Evolutionary conservation across 2,113 vertebrate species (phyloP).

Genomic region (Papio anubis): DNA sequence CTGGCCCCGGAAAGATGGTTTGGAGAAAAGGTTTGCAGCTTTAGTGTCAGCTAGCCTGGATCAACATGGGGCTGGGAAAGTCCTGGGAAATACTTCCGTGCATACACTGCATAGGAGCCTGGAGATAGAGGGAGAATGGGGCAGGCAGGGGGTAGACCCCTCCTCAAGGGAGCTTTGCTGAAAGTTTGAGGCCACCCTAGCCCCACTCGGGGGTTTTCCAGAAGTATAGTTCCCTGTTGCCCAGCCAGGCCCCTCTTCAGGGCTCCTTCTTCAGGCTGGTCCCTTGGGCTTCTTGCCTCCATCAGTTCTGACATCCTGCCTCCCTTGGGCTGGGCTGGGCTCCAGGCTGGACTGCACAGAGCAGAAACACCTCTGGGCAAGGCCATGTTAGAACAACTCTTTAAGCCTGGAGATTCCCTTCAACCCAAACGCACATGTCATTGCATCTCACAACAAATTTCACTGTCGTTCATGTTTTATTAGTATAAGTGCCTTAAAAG

Average conservation of each 20-base stretch:
- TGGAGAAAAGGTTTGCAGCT: not conserved
- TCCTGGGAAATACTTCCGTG: not conserved
- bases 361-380: not conserved
- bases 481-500: slow-evolving; percentile 76
- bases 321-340: not conserved
- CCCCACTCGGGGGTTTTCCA: rapidly evolving
- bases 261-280: not conserved
- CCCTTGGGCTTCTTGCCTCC: not conserved
- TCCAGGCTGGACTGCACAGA: not conserved
- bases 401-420: not conserved
- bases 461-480: slow-evolving; percentile 66
- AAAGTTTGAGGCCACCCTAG: not conserved
- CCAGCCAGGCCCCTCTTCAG: not conserved
- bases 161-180: not conserved
- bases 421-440: not conserved
- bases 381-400: not conserved
- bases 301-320: too few relatives aligned
- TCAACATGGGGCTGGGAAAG: not conserved
- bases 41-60: not conserved
- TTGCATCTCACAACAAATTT: not conserved
- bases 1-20: not conserved
- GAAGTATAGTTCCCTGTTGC: not conserved
- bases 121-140: not conserved
- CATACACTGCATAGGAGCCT: rapidly evolving
- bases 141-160: not conserved